Percentiles rank a stretch among this genome's conserved stretches.
Conservation (phyloP, 2,888 invertebrate genomes). For the Steinernema hermaphroditum region DNA sequence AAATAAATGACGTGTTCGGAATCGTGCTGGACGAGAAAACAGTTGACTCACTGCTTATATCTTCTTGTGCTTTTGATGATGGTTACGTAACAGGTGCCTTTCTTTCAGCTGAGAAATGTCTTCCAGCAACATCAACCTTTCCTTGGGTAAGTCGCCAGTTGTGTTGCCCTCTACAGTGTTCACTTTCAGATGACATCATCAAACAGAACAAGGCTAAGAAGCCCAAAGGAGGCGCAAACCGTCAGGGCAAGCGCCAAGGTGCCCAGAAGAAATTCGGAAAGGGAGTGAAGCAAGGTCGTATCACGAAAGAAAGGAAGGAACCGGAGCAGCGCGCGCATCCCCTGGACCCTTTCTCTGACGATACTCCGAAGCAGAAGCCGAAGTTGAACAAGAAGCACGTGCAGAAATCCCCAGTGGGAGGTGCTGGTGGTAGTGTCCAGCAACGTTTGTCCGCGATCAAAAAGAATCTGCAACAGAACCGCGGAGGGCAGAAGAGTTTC, state of each 20-base stretch:
- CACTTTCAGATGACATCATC: slow-evolving; percentile 7
- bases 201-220: slow-evolving; percentile 9
- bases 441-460: slow-evolving; percentile 1
- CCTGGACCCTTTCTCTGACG: slow-evolving; percentile 62
- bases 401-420: no score
- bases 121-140: not conserved
- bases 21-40: no score
- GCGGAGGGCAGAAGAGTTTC: not conserved
- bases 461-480: not conserved
- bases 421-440: not conserved
- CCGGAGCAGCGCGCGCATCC: slow-evolving; percentile 49
- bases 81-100: no score
- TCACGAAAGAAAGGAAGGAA: not conserved
- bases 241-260: not conserved
- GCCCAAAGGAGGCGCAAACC: not conserved
- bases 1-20: no score
- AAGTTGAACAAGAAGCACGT: slow-evolving; percentile 70
- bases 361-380: slow-evolving; percentile 75
- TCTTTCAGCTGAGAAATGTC: not conserved
- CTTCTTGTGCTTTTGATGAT: not conserved
- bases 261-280: not conserved
- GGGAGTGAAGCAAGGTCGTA: slow-evolving; percentile 12
- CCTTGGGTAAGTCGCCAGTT: not conserved
- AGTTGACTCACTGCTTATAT: no score
- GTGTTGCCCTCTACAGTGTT: not conserved